Evolutionary conservation across 1,140 invertebrate genomes (phyloP).

Genomic region (Cardiocondyla obscurior): DNA sequence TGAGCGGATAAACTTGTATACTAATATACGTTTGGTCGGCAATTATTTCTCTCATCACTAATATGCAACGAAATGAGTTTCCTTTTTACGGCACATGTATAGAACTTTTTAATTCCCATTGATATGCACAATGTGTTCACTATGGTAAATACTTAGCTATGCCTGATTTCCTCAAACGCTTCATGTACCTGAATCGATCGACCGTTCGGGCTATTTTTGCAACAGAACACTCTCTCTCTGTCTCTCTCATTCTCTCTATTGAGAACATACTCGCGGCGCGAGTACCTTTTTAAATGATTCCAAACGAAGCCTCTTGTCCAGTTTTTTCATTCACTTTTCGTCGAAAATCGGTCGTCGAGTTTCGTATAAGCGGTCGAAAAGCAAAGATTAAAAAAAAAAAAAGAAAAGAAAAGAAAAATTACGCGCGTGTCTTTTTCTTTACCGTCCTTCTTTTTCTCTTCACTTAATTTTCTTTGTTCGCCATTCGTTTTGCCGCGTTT

Average conservation of each 20-base stretch:
- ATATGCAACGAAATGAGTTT: constrained; percentile 86
- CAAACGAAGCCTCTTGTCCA: constrained; percentile 65
- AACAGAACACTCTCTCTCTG: constrained; percentile 80
- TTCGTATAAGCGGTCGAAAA: constrained; percentile 41
- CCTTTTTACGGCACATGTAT: constrained; percentile 89
- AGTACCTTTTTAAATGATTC: constrained; percentile 66
- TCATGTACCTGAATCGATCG: constrained; percentile 84
- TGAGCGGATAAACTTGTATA: constrained; percentile 77
- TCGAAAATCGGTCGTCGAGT: constrained; percentile 34
- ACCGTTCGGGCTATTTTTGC: constrained; percentile 83
- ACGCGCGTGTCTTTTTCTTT: constrained; percentile 24
- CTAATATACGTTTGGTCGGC: constrained; percentile 78
- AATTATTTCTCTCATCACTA: constrained; percentile 83
- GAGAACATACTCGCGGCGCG: constrained; percentile 72
- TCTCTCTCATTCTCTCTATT: constrained; percentile 75
- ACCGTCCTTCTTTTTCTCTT: constrained; percentile 56
- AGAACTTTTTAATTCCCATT: constrained; percentile 86
- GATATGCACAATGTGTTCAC: constrained; percentile 84
- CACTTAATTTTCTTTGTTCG: constrained; percentile 40
- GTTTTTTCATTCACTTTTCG: constrained; percentile 56
- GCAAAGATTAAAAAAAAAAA: neutral
- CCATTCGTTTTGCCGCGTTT: constrained; percentile 4
- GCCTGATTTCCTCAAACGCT: constrained; percentile 84
- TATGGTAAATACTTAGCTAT: constrained; percentile 84
- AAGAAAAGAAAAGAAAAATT: neutral